These are phyloP conservation scores for Aphidius colemani DNA, from an alignment of 2,888 invertebrate species.

Conservation along the genomic window DNA sequence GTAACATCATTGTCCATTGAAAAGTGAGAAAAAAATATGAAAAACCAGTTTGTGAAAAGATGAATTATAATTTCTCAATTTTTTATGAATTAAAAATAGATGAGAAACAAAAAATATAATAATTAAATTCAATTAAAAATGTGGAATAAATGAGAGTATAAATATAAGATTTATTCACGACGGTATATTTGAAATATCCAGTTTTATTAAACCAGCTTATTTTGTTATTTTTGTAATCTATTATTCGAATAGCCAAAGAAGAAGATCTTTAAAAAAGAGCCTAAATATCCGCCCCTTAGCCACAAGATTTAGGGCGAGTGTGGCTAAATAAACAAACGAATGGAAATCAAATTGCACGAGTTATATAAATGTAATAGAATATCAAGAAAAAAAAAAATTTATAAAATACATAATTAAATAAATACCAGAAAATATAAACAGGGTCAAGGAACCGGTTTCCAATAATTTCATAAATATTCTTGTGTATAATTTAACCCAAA, in stretches of 20 bases:
- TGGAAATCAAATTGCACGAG: slow-evolving; percentile 23
- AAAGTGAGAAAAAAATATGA: not conserved
- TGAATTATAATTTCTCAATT: no score
- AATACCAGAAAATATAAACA: no score
- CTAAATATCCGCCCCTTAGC: slow-evolving; percentile 9
- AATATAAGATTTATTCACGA: not conserved
- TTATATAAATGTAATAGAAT: slow-evolving; percentile 8
- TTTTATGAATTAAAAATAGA: not conserved
- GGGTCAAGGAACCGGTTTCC: no score
- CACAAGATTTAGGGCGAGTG: slow-evolving; percentile 1
- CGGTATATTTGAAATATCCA: slow-evolving; percentile 17
- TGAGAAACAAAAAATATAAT: not conserved
- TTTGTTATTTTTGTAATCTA: slow-evolving; percentile 12
- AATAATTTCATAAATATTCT: no score
- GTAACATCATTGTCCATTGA: slow-evolving; percentile 1
- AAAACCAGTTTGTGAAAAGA: not conserved
- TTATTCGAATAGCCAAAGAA: not conserved
- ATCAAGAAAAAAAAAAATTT: no score
- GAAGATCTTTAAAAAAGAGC: not conserved
- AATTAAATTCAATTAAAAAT: not conserved
- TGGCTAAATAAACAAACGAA: slow-evolving; percentile 23
- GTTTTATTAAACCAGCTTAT: slow-evolving; percentile 20
- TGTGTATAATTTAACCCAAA: no score
- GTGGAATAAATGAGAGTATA: not conserved
- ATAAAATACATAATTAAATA: no score